phyloP scores from a whole-genome alignment of 1,140 invertebrate species.

The Euborellia annulipes region DNA sequence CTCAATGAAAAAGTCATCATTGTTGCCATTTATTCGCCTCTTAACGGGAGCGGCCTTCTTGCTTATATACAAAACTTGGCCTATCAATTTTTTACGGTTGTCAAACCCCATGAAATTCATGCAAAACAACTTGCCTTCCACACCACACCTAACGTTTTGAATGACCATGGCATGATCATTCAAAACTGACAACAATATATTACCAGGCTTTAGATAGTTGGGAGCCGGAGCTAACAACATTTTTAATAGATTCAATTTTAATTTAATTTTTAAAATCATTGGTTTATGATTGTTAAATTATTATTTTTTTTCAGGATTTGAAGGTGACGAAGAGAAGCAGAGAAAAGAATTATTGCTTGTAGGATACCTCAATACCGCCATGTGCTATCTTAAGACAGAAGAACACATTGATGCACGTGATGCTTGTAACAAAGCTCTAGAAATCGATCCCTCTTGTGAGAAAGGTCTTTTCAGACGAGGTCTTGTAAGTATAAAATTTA shows the following conservation, averaged over 20 bases:
- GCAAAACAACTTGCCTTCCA: no score
- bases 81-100: no score
- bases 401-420: slow-evolving; percentile 55
- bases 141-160: no score
- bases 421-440: slow-evolving; percentile 51
- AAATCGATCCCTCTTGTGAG: slow-evolving; percentile 60
- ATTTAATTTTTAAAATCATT: not conserved
- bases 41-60: no score
- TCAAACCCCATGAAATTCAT: no score
- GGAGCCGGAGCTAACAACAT: not conserved
- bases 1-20: no score
- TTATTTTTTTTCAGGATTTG: slow-evolving; percentile 20
- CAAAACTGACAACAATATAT: no score
- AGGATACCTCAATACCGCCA: slow-evolving; percentile 65
- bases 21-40: no score
- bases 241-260: not conserved
- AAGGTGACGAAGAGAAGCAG: slow-evolving; percentile 33
- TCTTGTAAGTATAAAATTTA: slow-evolving; percentile 35
- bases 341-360: slow-evolving; percentile 49
- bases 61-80: no score
- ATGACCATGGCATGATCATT: no score
- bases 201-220: no score
- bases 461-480: slow-evolving; percentile 85
- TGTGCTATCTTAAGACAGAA: slow-evolving; percentile 73
- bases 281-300: not conserved